Evolutionary conservation across 2,888 invertebrate genomes (phyloP).

Genomic region (Thymelicus lineola): DNA sequence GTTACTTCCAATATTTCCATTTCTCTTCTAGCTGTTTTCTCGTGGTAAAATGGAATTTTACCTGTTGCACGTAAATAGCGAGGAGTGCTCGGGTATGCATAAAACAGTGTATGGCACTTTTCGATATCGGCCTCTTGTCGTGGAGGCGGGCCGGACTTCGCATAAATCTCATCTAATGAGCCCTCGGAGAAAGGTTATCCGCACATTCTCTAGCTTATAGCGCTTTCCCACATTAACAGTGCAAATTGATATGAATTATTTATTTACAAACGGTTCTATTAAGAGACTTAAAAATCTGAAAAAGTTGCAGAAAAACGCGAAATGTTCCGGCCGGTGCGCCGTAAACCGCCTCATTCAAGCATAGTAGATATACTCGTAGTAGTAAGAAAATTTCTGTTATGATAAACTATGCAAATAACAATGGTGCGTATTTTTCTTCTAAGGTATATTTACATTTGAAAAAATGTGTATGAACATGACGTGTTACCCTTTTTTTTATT

Average conservation of each 20-base stretch:
- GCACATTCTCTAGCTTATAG: conserved; percentile 51
- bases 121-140: conserved; percentile 35
- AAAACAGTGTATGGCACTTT: conserved; percentile 28
- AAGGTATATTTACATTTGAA: not conserved
- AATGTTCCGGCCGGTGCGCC: conserved; percentile 60
- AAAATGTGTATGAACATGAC: not conserved
- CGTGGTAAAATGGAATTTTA: conserved; percentile 19
- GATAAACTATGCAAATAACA: conserved; percentile 29
- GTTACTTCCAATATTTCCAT: conserved; percentile 55
- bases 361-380: conserved; percentile 34
- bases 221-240: conserved; percentile 72
- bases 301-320: conserved; percentile 57
- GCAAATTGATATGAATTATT: conserved; percentile 72
- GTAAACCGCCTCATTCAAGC: conserved; percentile 55
- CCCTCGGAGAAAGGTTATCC: conserved; percentile 66
- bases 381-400: conserved; percentile 36
- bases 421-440: conserved; percentile 17
- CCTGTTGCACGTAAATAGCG: conserved; percentile 27
- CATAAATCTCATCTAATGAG: conserved; percentile 69
- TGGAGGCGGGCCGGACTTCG: conserved; percentile 42
- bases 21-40: conserved; percentile 38
- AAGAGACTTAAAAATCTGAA: conserved; percentile 58
- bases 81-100: conserved; percentile 18
- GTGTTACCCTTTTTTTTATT: not conserved
- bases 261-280: conserved; percentile 57